A percentile compares a stretch with the other conserved stretches of the same genome.
Conservation (phyloP, 1,140 invertebrate species). For the Choristoneura fumiferana region DNA sequence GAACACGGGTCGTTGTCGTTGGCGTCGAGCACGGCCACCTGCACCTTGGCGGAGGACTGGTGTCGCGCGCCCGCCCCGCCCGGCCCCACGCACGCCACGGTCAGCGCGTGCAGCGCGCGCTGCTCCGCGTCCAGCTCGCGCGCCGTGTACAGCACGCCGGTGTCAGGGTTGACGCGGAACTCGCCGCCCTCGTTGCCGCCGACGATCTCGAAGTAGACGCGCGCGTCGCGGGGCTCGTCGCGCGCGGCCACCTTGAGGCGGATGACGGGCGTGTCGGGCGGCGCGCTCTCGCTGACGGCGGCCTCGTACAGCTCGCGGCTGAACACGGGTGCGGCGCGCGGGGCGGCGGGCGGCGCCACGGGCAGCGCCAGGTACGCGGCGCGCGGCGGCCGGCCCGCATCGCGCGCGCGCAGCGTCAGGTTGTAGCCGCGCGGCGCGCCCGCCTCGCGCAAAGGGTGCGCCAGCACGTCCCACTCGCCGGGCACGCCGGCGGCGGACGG, state of each 20-base stretch:
- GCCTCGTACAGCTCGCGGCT: conserved; percentile 93
- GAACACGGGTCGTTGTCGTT: conserved; percentile 96
- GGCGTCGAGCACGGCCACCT: conserved; percentile 91
- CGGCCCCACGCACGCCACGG: conserved; percentile 93
- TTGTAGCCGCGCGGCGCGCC: conserved; percentile 90
- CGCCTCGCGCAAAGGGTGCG: conserved; percentile 88
- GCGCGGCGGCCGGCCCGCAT: conserved; percentile 88
- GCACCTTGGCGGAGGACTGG: conserved; percentile 93
- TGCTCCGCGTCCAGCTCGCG: conserved; percentile 92
- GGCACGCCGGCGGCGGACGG: conserved; percentile 74
- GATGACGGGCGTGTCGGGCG: conserved; percentile 92
- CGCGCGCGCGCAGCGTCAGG: conserved; percentile 90
- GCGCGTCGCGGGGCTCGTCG: conserved; percentile 89
- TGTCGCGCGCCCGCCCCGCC: conserved; percentile 90
- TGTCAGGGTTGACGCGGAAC: conserved; percentile 92
- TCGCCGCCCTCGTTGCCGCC: conserved; percentile 94
- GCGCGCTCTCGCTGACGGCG: conserved; percentile 92
- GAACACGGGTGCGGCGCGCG: conserved; percentile 94
- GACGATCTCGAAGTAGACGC: conserved; percentile 93
- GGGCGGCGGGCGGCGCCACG: conserved; percentile 88
- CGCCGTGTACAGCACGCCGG: conserved; percentile 93
- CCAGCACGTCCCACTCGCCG: conserved; percentile 87
- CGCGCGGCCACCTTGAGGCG: conserved; percentile 91
- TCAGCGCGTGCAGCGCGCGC: conserved; percentile 93
- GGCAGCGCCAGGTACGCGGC: conserved; percentile 87